Conservation (phyloP, 1,140 invertebrate genomes). For the Ectropis grisescens region DNA sequence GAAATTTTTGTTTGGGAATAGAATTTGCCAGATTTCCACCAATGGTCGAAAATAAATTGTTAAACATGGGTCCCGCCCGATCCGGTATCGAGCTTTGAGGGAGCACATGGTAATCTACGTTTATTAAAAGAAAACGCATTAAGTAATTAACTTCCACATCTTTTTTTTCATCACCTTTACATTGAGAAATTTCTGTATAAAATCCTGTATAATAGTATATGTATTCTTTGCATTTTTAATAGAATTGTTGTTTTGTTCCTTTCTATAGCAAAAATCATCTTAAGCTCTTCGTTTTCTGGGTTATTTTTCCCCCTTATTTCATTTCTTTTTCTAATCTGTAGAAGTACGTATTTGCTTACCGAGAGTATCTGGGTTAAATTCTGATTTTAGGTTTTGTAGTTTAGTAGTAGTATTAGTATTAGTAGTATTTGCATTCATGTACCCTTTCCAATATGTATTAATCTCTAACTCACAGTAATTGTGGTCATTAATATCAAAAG, state of each 20-base stretch:
- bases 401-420: too few relatives aligned
- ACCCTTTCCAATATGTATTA: not conserved
- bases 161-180: not conserved
- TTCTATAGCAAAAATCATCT: not conserved
- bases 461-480: not conserved
- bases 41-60: too few relatives aligned
- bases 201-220: not conserved
- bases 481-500: not conserved
- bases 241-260: not conserved
- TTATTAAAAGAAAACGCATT: not conserved
- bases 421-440: not conserved
- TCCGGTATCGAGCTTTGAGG: too few relatives aligned
- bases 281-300: not conserved
- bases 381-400: not conserved
- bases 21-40: too few relatives aligned
- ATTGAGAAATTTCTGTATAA: not conserved
- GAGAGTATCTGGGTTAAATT: not conserved
- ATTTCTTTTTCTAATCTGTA: not conserved
- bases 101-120: too few relatives aligned
- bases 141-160: not conserved
- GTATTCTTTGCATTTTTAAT: not conserved
- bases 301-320: not conserved
- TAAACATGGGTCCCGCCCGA: too few relatives aligned
- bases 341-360: not conserved
- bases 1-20: too few relatives aligned